Conservation (phyloP, 2,797 vertebrate species). For the Labeo calbasu region DNA sequence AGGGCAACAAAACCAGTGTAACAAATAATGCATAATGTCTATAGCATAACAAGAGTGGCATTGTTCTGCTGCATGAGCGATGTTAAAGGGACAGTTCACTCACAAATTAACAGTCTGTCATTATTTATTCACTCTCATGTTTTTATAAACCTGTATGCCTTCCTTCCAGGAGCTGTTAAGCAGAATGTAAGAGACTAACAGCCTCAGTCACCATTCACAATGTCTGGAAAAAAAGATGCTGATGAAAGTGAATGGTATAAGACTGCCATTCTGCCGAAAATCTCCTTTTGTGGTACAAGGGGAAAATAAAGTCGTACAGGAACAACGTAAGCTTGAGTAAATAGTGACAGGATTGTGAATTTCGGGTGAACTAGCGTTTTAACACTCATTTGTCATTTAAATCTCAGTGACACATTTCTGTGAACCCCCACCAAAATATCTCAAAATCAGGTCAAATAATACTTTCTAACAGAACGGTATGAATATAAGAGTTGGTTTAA, state of each 20-base stretch:
- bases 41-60: slow-evolving; percentile 47
- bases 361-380: neutral
- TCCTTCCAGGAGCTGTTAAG: neutral
- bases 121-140: neutral
- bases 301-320: neutral
- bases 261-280: neutral
- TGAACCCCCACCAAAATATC: slow-evolving; percentile 7
- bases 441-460: neutral
- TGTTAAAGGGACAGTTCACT: slow-evolving; percentile 19
- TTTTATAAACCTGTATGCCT: neutral
- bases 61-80: slow-evolving; percentile 31
- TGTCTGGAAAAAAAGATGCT: neutral
- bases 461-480: neutral
- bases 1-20: slow-evolving; percentile 28
- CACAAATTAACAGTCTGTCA: slow-evolving; percentile 6
- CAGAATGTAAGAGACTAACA: neutral
- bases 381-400: neutral
- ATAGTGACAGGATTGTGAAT: neutral
- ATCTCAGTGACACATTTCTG: slow-evolving; percentile 22
- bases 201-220: neutral
- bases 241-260: neutral
- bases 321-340: neutral
- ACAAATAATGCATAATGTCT: slow-evolving; percentile 47
- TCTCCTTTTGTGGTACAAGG: neutral
- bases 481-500: neutral